These are phyloP conservation scores for Acronicta psi DNA, from an alignment of 2,888 invertebrate genomes.

Conservation along the genomic window DNA sequence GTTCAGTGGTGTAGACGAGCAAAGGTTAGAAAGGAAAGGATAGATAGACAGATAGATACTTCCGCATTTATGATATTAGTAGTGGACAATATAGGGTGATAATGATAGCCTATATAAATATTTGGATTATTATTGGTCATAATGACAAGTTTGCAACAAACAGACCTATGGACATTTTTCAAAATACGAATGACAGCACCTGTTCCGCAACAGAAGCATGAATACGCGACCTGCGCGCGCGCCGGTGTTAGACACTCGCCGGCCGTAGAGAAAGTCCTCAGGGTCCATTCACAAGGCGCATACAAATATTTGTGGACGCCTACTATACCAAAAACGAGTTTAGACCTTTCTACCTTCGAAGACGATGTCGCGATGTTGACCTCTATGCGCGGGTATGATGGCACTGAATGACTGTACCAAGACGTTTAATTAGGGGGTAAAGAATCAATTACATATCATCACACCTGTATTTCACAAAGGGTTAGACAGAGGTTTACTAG, in stretches of 20 bases:
- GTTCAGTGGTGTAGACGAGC: too few species aligned
- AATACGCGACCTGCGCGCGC: slow-evolving; percentile 60
- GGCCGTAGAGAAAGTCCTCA: slow-evolving; percentile 85
- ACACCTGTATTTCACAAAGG: too few species aligned
- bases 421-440: slow-evolving; percentile 4
- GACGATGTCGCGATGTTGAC: slow-evolving; percentile 66
- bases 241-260: slow-evolving; percentile 77
- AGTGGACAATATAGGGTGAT: too few species aligned
- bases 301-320: slow-evolving; percentile 88
- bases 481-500: too few species aligned
- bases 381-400: slow-evolving; percentile 42
- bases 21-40: too few species aligned
- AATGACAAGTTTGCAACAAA: neutral
- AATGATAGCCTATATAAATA: too few species aligned
- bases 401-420: slow-evolving; percentile 37
- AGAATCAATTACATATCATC: too few species aligned
- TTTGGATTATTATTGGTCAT: neutral
- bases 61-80: too few species aligned
- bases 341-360: slow-evolving; percentile 76
- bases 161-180: slow-evolving; percentile 1
- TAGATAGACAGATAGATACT: too few species aligned
- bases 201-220: slow-evolving; percentile 52
- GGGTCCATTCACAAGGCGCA: slow-evolving; percentile 87
- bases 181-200: slow-evolving; percentile 2
- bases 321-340: slow-evolving; percentile 85